phyloP scores from a whole-genome alignment of 2,113 vertebrate species.

The Plestiodon gilberti region DNA sequence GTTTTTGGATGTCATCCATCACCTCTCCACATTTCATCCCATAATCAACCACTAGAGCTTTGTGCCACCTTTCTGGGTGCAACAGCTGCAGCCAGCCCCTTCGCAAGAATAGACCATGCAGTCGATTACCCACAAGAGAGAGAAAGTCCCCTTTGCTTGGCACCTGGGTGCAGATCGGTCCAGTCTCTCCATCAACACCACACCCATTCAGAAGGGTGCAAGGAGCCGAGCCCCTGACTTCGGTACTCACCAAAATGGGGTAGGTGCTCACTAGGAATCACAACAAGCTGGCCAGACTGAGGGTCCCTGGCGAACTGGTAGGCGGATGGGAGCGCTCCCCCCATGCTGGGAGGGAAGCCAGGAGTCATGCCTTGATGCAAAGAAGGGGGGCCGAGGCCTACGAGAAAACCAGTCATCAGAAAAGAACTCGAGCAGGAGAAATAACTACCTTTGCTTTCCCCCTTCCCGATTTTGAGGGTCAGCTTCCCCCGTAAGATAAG shows the following conservation, averaged over 20 bases:
- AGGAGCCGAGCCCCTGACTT: rapidly evolving
- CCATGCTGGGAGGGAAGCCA: constrained; percentile 87
- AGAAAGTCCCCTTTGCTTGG: background rate
- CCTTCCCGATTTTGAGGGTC: too few species aligned
- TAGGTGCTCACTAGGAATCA: constrained; percentile 94
- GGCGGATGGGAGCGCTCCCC: constrained; percentile 86
- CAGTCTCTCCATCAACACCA: too few species aligned
- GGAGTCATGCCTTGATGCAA: constrained; percentile 92
- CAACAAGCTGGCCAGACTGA: constrained; percentile 93
- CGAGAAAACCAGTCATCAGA: constrained; percentile 9
- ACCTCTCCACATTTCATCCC: background rate
- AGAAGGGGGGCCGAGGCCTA: constrained; percentile 89
- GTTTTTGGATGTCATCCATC: too few species aligned
- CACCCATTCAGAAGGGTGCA: background rate
- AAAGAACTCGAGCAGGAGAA: background rate
- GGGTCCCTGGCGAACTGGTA: constrained; percentile 97
- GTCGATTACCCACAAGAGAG: background rate
- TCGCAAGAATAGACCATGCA: background rate
- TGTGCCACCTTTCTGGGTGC: background rate
- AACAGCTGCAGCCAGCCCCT: background rate
- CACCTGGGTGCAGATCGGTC: background rate
- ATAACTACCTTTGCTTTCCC: background rate
- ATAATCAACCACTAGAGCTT: background rate
- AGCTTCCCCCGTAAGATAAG: too few species aligned
- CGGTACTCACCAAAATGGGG: constrained; percentile 87